Evolutionary conservation across 2,888 invertebrate species (phyloP).

Genomic region (Agriotes lineatus): DNA sequence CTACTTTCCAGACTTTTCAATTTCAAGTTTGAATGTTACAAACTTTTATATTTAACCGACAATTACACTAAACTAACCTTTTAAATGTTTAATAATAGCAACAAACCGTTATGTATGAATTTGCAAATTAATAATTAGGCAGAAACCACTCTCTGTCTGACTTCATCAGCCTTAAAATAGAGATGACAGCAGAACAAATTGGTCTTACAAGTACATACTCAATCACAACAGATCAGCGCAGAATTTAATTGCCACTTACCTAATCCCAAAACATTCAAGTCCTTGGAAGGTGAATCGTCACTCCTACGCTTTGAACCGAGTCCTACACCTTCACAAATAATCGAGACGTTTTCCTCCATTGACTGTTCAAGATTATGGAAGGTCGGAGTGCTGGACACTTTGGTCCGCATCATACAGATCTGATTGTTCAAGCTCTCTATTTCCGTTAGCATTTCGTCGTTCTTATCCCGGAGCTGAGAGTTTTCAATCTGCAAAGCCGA

Average conservation of each 20-base stretch:
- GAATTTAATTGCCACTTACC: constrained; percentile 47
- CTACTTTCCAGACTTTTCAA: not conserved
- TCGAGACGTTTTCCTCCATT: constrained; percentile 57
- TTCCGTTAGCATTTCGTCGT: constrained; percentile 85
- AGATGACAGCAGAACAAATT: not conserved
- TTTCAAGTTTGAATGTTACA: too few species aligned
- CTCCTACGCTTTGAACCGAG: constrained; percentile 68
- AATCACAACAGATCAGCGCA: not conserved
- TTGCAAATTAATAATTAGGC: too few species aligned
- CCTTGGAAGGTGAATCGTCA: constrained; percentile 71
- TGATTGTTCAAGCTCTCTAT: constrained; percentile 73
- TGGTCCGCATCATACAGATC: constrained; percentile 64
- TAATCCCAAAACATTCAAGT: constrained; percentile 60
- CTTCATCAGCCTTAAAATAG: not conserved
- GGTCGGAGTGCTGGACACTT: constrained; percentile 57
- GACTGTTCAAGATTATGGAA: constrained; percentile 58
- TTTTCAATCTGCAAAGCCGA: constrained; percentile 76
- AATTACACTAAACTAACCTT: too few species aligned
- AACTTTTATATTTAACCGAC: too few species aligned
- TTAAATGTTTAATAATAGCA: too few species aligned
- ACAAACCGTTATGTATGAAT: too few species aligned
- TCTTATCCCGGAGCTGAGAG: constrained; percentile 80
- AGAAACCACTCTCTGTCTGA: too few species aligned
- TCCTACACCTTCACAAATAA: constrained; percentile 60
- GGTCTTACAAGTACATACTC: not conserved